Evolutionary conservation across 2,888 invertebrate genomes (phyloP).

Genomic region (Diarsia mendica): DNA sequence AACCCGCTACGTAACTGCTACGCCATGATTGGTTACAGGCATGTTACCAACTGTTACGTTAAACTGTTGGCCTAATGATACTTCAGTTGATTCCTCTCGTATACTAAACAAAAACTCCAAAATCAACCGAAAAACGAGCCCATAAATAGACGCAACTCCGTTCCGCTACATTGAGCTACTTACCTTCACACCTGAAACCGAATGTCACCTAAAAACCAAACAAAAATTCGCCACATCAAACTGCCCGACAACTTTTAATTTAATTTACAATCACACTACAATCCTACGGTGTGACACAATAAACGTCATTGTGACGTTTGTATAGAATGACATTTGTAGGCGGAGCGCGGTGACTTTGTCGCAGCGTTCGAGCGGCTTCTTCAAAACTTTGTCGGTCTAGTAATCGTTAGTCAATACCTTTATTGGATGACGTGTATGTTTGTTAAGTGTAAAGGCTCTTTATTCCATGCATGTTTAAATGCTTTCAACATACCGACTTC

Average conservation of each 20-base stretch:
- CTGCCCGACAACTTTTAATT: constrained; percentile 75
- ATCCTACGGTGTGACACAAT: constrained; percentile 47
- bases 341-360: constrained; percentile 77
- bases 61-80: background rate
- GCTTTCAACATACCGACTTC: constrained; percentile 64
- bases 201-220: constrained; percentile 76
- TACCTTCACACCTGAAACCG: constrained; percentile 58
- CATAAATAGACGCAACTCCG: constrained; percentile 50
- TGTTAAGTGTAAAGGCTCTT: constrained; percentile 67
- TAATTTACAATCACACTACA: constrained; percentile 74
- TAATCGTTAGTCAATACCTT: constrained; percentile 65
- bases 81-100: background rate
- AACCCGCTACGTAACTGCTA: background rate
- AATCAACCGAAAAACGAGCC: constrained; percentile 27
- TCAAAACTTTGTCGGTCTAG: constrained; percentile 69
- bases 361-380: constrained; percentile 64
- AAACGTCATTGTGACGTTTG: constrained; percentile 50
- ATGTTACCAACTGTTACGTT: too few species aligned
- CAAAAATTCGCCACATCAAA: constrained; percentile 89
- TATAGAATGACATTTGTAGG: constrained; percentile 66
- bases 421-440: constrained; percentile 72
- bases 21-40: background rate
- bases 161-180: constrained; percentile 46
- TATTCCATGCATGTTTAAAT: constrained; percentile 67
- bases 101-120: constrained; percentile 23